Conservation (phyloP, 2,113 vertebrate species). For the Misgurnus anguillicaudatus region DNA sequence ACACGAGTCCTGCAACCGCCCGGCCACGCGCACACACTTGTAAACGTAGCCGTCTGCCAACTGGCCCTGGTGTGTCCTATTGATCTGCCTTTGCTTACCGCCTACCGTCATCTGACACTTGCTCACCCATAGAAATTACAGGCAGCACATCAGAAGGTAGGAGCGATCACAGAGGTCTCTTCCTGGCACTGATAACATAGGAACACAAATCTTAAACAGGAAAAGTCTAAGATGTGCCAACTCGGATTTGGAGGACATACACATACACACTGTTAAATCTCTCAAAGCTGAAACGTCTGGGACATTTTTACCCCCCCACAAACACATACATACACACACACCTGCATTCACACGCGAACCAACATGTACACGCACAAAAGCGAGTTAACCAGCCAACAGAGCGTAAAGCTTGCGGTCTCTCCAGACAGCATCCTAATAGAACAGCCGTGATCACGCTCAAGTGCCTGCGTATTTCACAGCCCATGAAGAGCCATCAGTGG, state of each 20-base stretch:
- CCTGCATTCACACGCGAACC: not conserved
- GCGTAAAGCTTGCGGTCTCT: not conserved
- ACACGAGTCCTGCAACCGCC: conserved; percentile 17
- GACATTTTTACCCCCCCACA: too few species aligned
- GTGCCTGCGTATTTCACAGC: not conserved
- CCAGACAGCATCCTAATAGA: conserved; percentile 27
- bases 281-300: not conserved
- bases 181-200: conserved; percentile 14
- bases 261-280: not conserved
- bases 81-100: conserved; percentile 33
- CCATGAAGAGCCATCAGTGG: not conserved
- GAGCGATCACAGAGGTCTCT: conserved; percentile 19
- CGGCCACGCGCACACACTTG: not conserved
- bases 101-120: conserved; percentile 51
- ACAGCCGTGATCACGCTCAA: conserved; percentile 30
- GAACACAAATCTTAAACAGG: conserved; percentile 22
- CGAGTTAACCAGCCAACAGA: conserved; percentile 20
- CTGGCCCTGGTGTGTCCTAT: conserved; percentile 21
- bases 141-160: conserved; percentile 35
- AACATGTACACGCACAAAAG: conserved; percentile 1
- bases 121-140: conserved; percentile 43
- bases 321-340: not conserved
- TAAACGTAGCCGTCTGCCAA: conserved; percentile 50
- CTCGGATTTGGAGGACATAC: not conserved
- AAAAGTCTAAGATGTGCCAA: conserved; percentile 5